Percentiles rank a stretch among this genome's conserved stretches.
phyloP scores from a whole-genome alignment of 2,888 invertebrate genomes.

The Eumacrocentrus americanus region DNA sequence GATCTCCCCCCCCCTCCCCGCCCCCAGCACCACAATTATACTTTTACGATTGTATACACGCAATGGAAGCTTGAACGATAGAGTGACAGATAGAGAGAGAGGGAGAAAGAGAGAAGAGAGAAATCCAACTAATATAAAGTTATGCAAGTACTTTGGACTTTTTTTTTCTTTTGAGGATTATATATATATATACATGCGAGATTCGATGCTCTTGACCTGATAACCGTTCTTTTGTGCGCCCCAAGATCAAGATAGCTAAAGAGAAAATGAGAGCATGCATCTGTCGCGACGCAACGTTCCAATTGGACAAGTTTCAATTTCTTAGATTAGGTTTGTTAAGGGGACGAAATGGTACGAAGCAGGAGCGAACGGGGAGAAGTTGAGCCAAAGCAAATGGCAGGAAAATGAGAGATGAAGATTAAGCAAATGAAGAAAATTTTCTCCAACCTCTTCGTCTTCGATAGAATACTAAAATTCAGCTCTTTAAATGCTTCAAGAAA shows the following conservation, averaged over 20 bases:
- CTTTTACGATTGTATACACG: not conserved
- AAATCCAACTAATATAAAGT: slow-evolving; percentile 9
- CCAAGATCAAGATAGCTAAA: not conserved
- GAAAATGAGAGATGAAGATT: slow-evolving; percentile 5
- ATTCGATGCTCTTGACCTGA: not conserved
- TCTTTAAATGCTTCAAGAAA: too few relatives aligned
- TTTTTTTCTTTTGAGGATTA: not conserved
- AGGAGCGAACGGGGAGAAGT: slow-evolving; percentile 6
- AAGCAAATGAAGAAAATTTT: too few relatives aligned
- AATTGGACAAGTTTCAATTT: slow-evolving; percentile 15
- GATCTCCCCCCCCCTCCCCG: too few relatives aligned
- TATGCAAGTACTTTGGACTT: not conserved
- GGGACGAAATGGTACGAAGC: slow-evolving; percentile 5
- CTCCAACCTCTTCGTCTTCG: not conserved
- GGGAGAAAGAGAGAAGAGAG: slow-evolving; percentile 16
- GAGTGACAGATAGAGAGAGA: slow-evolving; percentile 18
- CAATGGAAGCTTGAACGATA: not conserved
- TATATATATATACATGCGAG: not conserved
- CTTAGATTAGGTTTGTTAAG: slow-evolving; percentile 24
- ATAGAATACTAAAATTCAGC: not conserved
- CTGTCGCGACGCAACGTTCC: not conserved
- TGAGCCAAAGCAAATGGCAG: not conserved
- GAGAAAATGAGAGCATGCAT: not conserved
- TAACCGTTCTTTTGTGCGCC: not conserved
- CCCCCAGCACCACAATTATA: not conserved